Conservation (phyloP, 2,797 vertebrate species). For the Mergus octosetaceus region DNA sequence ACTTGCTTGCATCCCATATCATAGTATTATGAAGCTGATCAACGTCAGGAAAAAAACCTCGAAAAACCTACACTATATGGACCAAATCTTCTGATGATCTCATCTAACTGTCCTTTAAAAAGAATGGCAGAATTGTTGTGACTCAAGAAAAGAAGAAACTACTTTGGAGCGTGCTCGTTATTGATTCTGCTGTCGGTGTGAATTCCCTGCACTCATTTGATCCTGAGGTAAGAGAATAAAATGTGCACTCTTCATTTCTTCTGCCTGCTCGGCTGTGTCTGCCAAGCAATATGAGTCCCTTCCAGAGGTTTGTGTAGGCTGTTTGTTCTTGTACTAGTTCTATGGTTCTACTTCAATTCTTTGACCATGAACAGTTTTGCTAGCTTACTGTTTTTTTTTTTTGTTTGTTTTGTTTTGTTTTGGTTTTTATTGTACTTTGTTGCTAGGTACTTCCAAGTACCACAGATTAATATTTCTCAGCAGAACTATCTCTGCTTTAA, state of each 20-base stretch:
- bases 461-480: neutral
- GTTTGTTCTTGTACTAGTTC: neutral
- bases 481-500: neutral
- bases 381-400: neutral
- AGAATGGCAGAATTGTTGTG: neutral
- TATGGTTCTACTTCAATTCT: neutral
- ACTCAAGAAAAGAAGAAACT: neutral
- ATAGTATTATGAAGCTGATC: neutral
- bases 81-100: neutral
- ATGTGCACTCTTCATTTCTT: neutral
- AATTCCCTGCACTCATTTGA: neutral
- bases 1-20: neutral
- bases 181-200: neutral
- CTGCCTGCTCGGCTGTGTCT: neutral
- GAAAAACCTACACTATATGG: neutral
- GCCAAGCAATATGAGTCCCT: too few relatives aligned
- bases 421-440: neutral
- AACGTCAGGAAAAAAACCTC: neutral
- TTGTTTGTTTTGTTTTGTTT: too few relatives aligned
- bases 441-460: neutral
- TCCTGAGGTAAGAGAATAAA: conserved; percentile 39
- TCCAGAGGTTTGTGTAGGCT: neutral
- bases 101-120: neutral
- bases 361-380: neutral
- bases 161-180: neutral